Evolutionary conservation across 2,113 vertebrate genomes (phyloP), one percentile per base, ranked within the genome.

Genomic region (Agelaius tricolor): DNA sequence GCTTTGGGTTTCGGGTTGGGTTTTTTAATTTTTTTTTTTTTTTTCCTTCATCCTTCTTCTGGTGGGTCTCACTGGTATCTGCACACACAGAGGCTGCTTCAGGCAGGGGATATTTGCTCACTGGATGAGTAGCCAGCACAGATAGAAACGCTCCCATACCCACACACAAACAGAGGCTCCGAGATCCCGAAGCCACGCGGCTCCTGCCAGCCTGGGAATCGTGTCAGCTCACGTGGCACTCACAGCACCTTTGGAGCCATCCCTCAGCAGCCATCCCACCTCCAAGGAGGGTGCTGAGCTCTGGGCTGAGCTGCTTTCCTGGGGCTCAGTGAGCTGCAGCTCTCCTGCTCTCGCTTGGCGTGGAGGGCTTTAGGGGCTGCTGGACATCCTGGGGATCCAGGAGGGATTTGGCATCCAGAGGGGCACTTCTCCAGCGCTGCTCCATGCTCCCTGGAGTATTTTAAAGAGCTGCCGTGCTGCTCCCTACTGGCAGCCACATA

Each of bases 41-140:
- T 12, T 17, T 58, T 14, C 9, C 15, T 41, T 46, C 15, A 31
- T 84, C 54, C 39, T 69, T 49, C 71, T 94, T 28, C 91, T 91
- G 44, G 77, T 89, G 84, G 78, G 87, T 93, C 91, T 93, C 11
- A 26, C 91, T 49, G 65, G 89, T 96, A 96, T 95, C 94, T 95
- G 69, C 77, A 82, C 55, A 7, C 44, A 30, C 90, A 92, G 85
- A 94, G 82, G 33, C 76, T 63, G 91, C 94, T 93, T 13, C 85
- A 85, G 93, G 92, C 90, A 52, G 83, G 77, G 73, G 71, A 71
- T 91, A n/a, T 95, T 93, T 71, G 67, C 89, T 92, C 4, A 0
- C 90, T 88, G 94, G 73, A 27, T 85, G 84, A 92, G 74, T 44
- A 87, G 52, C 71, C 81, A 84, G 92, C 28, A 23, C 0, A 77